Evolutionary conservation across 1,140 invertebrate genomes (phyloP), one percentile per base, ranked within the genome.

Genomic region (Tetramorium parvispinum): DNA sequence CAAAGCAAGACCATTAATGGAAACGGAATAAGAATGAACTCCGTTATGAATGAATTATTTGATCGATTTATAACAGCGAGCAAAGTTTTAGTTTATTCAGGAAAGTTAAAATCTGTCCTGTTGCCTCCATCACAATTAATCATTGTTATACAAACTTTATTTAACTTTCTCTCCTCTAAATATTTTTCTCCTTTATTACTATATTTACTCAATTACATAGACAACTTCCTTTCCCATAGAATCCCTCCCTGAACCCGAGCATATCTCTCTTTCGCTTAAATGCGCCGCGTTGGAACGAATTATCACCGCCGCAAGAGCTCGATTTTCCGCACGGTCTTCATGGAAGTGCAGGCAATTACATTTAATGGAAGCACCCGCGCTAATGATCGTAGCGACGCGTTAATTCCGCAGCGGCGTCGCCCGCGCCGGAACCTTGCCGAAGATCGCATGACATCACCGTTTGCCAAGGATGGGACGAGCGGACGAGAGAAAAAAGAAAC

Each of bases 401-500:
- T 79, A 86, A 89, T 85, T 85, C n/a, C 46, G 40, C 8, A 57
- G 21, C 88, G 76, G 24, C 32, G 43, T 65, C 61, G 27, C 2
- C n/a, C 40, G 75, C 43, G 51, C n/a, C 76, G 68, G 73, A 59
- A 73, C 63, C 78, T 78, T 51, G 49, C 71, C 83, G 70, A 87
- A 89, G 73, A 73, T 40, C 78, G n/a, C 24, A 75, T 90, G 88
- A 90, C 89, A 87, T 90, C 81, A 89, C 18, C 86, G 85, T 89
- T 88, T 57, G 85, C 63, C 46, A n/a, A 18, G 71, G 57, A 59
- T 75, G 55, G 55, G 27, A 55, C 37, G 65, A 37, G 6, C 16
- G 43, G 7, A 16, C 3, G 32, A 21, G 46, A n/a, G n/a, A 37
- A 1, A 37, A 18, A 71, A 75, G 61, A 37, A 73, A 13, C n/a